A percentile compares a stretch with the other conserved stretches of the same genome.
phyloP scores from a whole-genome alignment of 2,797 vertebrate species.

The Coregonus suidteri region DNA sequence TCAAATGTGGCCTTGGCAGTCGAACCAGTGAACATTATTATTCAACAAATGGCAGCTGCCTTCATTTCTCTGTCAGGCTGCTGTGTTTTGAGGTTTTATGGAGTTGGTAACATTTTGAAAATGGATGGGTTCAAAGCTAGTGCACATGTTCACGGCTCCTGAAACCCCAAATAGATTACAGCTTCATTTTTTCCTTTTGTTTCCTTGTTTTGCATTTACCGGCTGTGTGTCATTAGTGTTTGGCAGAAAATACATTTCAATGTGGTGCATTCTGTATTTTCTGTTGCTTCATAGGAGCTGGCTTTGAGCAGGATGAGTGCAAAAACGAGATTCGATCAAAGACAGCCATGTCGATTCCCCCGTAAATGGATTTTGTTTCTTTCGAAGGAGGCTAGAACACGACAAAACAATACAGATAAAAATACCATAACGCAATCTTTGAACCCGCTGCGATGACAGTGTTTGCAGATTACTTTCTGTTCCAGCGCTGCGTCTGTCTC shows the following conservation, averaged over 20 bases:
- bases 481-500: constrained; percentile 9
- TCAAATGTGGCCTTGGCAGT: no score
- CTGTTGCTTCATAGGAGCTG: constrained; percentile 1
- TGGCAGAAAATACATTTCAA: no score
- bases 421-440: constrained; percentile 35
- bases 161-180: neutral
- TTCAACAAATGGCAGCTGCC: neutral
- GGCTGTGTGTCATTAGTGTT: neutral
- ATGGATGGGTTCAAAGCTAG: neutral
- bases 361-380: constrained; percentile 43
- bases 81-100: neutral
- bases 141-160: neutral
- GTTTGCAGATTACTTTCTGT: constrained; percentile 19
- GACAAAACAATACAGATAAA: constrained; percentile 43
- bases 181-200: neutral
- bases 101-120: neutral
- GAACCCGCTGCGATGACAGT: constrained; percentile 34
- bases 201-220: neutral
- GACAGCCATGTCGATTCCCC: constrained; percentile 41
- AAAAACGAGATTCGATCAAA: constrained; percentile 45
- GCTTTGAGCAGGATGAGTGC: neutral
- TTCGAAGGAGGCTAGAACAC: constrained; percentile 12
- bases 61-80: neutral
- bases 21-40: neutral
- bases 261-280: neutral